phyloP scores from a whole-genome alignment of 2,888 invertebrate genomes.

The Hofmannophila pseudospretella region DNA sequence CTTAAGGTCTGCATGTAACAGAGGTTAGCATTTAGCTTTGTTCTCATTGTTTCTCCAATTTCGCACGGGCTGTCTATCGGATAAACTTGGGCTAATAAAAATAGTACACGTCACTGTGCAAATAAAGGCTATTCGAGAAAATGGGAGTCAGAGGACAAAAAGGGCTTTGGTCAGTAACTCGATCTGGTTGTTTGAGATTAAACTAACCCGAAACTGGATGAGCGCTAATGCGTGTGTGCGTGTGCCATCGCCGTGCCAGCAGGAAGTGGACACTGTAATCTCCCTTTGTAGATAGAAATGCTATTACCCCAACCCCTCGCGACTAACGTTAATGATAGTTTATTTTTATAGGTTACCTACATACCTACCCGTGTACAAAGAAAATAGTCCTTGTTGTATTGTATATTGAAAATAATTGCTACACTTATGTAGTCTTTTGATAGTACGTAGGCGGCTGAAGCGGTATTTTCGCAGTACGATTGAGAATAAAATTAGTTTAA shows the following conservation, averaged over 20 bases:
- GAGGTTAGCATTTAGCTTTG: background rate
- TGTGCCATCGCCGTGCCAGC: slow-evolving; percentile 7
- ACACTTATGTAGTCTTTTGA: no score
- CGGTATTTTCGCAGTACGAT: no score
- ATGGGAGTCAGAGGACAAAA: slow-evolving; percentile 7
- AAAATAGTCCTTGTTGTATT: no score
- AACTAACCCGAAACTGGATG: slow-evolving; percentile 47
- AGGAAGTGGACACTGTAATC: slow-evolving; percentile 7
- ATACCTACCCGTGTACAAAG: no score
- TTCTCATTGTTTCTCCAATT: background rate
- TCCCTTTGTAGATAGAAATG: slow-evolving; percentile 13
- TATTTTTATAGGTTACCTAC: background rate
- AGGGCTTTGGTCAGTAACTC: slow-evolving; percentile 32
- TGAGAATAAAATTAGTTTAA: no score
- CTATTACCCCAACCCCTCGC: slow-evolving; percentile 3
- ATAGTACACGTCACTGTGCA: slow-evolving; percentile 6
- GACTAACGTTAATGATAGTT: background rate
- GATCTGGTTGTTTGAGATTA: slow-evolving; percentile 50
- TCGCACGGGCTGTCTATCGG: background rate
- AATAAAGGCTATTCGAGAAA: slow-evolving; percentile 9
- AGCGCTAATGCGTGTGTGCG: slow-evolving; percentile 32
- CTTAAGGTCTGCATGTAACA: slow-evolving; percentile 1
- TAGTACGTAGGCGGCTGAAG: no score
- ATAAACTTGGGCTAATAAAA: slow-evolving; percentile 3
- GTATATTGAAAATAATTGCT: no score